Conservation (phyloP, 2,888 invertebrate genomes). For the Mystacides longicornis region DNA sequence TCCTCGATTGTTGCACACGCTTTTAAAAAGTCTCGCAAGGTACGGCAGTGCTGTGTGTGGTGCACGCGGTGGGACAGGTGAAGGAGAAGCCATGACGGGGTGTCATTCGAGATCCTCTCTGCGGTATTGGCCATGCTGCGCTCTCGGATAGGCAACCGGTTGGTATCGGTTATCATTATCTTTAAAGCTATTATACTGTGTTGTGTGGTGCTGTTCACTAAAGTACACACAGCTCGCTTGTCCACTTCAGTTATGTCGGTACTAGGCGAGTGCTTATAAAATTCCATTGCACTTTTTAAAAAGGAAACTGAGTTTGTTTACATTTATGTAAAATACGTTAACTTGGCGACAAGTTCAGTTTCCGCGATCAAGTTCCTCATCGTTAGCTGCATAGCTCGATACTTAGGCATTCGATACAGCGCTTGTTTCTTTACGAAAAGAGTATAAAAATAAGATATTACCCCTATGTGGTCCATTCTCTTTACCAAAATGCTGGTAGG, state of each 20-base stretch:
- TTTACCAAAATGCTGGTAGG: too few relatives aligned
- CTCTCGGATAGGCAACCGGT: neutral
- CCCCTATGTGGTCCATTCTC: too few relatives aligned
- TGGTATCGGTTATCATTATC: neutral
- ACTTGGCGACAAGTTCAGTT: too few relatives aligned
- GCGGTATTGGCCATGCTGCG: neutral
- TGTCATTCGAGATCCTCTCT: neutral
- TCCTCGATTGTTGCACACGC: neutral
- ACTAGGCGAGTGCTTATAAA: neutral
- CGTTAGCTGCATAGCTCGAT: too few relatives aligned
- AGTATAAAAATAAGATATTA: too few relatives aligned
- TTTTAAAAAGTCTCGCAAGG: neutral
- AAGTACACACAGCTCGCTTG: too few relatives aligned
- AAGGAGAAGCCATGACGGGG: neutral
- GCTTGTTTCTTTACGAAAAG: too few relatives aligned
- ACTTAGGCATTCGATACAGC: too few relatives aligned
- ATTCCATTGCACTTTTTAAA: conserved; percentile 2
- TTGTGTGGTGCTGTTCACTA: neutral
- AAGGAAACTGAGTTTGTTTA: neutral
- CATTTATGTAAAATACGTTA: neutral
- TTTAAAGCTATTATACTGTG: neutral
- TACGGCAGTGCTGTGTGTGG: neutral
- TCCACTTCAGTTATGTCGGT: too few relatives aligned
- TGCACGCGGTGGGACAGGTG: neutral
- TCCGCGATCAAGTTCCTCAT: too few relatives aligned